phyloP scores from a whole-genome alignment of 2,888 invertebrate genomes.

The Limnephilus marmoratus region DNA sequence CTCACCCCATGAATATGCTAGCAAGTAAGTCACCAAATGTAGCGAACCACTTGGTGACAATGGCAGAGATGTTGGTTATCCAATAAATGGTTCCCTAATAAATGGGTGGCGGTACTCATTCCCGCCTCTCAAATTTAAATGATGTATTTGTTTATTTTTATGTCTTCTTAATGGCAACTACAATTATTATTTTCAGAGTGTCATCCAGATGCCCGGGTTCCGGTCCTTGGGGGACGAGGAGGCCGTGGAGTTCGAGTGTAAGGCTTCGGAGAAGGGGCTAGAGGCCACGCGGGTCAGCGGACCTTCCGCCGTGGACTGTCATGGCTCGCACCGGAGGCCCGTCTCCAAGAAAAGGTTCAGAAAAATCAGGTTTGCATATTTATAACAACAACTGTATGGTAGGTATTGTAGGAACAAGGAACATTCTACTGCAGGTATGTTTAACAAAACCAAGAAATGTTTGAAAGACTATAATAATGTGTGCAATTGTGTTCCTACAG shows the following conservation, averaged over 20 bases:
- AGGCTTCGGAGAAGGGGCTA: constrained; percentile 89
- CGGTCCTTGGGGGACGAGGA: constrained; percentile 92
- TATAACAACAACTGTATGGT: background rate
- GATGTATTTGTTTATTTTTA: background rate
- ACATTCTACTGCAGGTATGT: background rate
- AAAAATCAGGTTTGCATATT: constrained; percentile 83
- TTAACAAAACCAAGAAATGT: background rate
- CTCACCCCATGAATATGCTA: too few species aligned
- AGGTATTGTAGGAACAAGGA: background rate
- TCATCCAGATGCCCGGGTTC: constrained; percentile 94
- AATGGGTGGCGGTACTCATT: too few species aligned
- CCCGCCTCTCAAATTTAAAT: background rate
- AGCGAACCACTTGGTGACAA: too few species aligned
- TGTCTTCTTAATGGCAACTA: background rate
- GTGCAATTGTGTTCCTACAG: background rate
- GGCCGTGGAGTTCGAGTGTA: constrained; percentile 91
- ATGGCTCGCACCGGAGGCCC: constrained; percentile 89
- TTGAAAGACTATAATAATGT: background rate
- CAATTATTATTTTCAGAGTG: constrained; percentile 81
- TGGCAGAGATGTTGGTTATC: too few species aligned
- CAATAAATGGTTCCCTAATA: too few species aligned
- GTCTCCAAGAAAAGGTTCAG: constrained; percentile 88
- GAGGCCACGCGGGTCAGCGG: constrained; percentile 93
- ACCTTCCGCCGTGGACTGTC: constrained; percentile 85
- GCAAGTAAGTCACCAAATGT: too few species aligned